Base-by-base conservation (phyloP, 1,140 invertebrate species). In the Nautilus pompilius region DNA sequence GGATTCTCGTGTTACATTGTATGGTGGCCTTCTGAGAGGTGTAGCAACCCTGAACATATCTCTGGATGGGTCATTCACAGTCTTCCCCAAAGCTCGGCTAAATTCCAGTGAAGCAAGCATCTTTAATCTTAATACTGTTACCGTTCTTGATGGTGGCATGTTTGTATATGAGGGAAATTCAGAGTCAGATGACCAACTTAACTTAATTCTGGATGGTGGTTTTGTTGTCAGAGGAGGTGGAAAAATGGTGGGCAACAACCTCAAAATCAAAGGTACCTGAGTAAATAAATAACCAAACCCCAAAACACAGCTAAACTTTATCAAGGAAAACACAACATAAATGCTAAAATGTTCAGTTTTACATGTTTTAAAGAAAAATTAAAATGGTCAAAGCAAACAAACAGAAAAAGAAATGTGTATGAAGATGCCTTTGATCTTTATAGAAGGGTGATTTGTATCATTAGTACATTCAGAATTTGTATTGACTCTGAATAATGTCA, bases 21-120 rank as follows among this genome's bases (percentile, higher is more conserved):
- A 68, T 58, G 74, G 74, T 26, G 74, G 74, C 0, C 48, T 72
- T 2, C 61, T 77, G 28, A 60, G 62, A 28, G 75, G 75, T 20
- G 62, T 77, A 5, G 66, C 72, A 45, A 73, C 71, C 5, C 70
- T 77, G 33, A 72, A 73, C 62, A 73, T 77, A 22, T 73, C 73
- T 29, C 63, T 73, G 17, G 67, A 68, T 53, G 75, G 75, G 10
- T 26, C 58, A 30, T 73, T 77, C 51, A 68, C 61, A 2, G 65
- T 72, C 6, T 71, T 73, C 60, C 75, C 75, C 1, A 66, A 68
- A 3, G 63, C 66, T 15, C 56, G 60, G 32, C 60, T 67, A 1
- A 66, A 66, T 28, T 26, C 32, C 3, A 64, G 41, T 6, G 60
- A 57, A 29, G 51, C 26, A 5, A 68, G 66, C 24, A 29, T 36